Percentiles rank a stretch among this genome's conserved stretches.
Conservation (phyloP, 37 sponge, comb jelly and placozoan genomes). For the Eunapius fragilis region DNA sequence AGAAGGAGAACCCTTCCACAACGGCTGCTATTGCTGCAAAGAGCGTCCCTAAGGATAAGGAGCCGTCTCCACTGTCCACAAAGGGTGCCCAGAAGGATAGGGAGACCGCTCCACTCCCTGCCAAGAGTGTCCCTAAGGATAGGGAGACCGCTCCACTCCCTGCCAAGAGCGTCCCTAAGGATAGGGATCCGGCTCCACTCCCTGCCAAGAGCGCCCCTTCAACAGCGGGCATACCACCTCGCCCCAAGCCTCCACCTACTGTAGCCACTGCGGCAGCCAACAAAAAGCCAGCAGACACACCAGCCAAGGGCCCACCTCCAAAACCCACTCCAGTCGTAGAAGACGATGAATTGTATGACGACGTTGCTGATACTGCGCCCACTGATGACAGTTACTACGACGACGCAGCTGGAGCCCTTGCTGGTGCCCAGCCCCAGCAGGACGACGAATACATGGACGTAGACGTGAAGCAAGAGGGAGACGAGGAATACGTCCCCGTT, state of each 20-base stretch:
- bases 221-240: not conserved
- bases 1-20: not conserved
- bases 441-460: slow-evolving; percentile 43
- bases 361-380: slow-evolving; percentile 4
- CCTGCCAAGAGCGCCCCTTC: not conserved
- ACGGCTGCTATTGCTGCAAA: not conserved
- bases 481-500: not conserved
- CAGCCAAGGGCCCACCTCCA: not conserved
- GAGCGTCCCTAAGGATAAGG: slow-evolving; percentile 23
- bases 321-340: not conserved
- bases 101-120: not conserved
- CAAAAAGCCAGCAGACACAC: not conserved
- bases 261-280: not conserved
- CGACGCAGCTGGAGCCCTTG: slow-evolving; percentile 16
- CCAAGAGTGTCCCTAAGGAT: not conserved
- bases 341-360: slow-evolving; percentile 55
- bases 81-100: slow-evolving; percentile 33
- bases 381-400: slow-evolving; percentile 29
- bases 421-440: not conserved
- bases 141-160: not conserved
- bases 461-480: slow-evolving; percentile 6
- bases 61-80: not conserved
- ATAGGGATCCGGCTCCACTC: not conserved
- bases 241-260: not conserved
- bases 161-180: not conserved